Base-by-base conservation (phyloP, 2,888 invertebrate species). In the Dione vanillae region DNA sequence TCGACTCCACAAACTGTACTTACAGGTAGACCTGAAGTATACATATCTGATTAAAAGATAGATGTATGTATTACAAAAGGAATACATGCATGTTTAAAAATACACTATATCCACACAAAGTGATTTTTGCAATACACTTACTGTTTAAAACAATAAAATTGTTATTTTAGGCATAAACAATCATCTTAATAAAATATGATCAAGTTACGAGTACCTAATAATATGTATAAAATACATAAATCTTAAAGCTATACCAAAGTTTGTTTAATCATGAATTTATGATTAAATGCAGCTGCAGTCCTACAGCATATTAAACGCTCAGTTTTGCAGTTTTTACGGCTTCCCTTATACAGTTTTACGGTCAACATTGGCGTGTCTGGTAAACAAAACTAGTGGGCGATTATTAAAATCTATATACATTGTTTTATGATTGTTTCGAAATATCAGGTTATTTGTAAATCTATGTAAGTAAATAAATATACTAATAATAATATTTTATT, bases 251-350 rank as follows among this genome's bases (percentile, higher is more conserved):
- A 10, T 20, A 61, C 61, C 41, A 14, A 62, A 62, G 62, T 68
- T 62, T 68, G 68, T 75, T 69, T 71, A 68, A 65, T 71, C 69
- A 20, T 66, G 43, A 71, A 73, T 77, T 79, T 75, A 76, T 71
- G 74, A 70, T 73, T 71, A 73, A 64, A 56, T 77, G 79, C 82
- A 85, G 80, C 81, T 85, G 87, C 77, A 80, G 76, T 74, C 74
- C 77, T 76, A 69, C 75, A 75, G 75, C 72, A 74, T 79, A 78
- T 76, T 75, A 78, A 90, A 87, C 87, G 85, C 82, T 82, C 80
- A 83, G 75, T 81, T 79, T 80, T 83, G 83, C 82, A 78, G 74
- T 86, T 86, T 86, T 90, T 83, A 85, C 81, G 80, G 80, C 83
- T 74, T 74, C 77, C 78, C 77, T 75, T 78, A 75, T 77, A 79